phyloP scores from a whole-genome alignment of 2,797 vertebrate genomes.

The Antrozous pallidus region DNA sequence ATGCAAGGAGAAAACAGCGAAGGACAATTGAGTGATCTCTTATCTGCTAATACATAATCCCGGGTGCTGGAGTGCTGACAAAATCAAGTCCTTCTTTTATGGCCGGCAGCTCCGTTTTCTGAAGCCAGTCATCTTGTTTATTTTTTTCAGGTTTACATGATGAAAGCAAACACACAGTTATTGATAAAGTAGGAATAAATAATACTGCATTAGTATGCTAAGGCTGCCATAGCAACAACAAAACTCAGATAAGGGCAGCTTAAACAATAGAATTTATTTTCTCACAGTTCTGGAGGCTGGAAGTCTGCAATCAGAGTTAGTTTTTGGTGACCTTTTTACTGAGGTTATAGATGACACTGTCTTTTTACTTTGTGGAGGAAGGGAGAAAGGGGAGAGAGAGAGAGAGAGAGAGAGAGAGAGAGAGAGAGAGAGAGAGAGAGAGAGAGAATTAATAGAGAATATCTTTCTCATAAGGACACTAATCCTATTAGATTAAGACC shows the following conservation, averaged over 20 bases:
- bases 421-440: not conserved
- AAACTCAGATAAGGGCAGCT: too few relatives aligned
- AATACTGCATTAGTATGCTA: not conserved
- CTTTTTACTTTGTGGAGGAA: not conserved
- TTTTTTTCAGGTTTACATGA: not conserved
- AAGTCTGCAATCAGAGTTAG: not conserved
- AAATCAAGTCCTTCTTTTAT: accelerated
- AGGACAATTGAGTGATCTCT: not conserved
- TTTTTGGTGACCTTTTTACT: not conserved
- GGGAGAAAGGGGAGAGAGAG: accelerated
- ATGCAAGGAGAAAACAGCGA: too few relatives aligned
- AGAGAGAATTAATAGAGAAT: too few relatives aligned
- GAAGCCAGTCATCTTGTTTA: not conserved
- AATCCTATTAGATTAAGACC: not conserved
- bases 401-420: not conserved
- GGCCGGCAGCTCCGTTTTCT: accelerated
- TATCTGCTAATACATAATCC: accelerated
- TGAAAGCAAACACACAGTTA: not conserved
- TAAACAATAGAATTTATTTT: not conserved
- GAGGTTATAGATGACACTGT: not conserved
- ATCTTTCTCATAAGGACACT: not conserved
- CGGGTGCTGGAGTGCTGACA: accelerated
- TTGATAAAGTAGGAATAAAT: not conserved
- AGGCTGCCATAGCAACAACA: not conserved
- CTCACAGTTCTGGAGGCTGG: not conserved